Evolutionary conservation across 1,140 invertebrate species (phyloP), one percentile per base, ranked within the genome.

Genomic region (Cylas formicarius): DNA sequence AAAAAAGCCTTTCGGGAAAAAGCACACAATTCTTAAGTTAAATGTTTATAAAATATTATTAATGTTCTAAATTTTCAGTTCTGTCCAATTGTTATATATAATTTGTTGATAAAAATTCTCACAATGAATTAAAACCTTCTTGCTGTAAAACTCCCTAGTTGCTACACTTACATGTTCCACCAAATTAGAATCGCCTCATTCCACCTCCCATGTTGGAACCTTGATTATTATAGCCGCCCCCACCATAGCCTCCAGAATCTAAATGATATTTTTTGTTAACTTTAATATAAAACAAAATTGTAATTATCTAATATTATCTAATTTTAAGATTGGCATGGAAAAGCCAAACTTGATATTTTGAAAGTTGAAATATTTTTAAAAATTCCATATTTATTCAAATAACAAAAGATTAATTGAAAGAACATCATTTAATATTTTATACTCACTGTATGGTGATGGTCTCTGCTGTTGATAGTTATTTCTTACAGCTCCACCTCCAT

Each of bases 401-500:
- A 34, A 53, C 41, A 41, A 49, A 37, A 24, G 43, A 39, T 27
- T 35, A 34, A 29, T 36, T 24, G 14, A 44, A 42, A 48, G 38
- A 50, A 32, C 36, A 33, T 39, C 38, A 48, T 39, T 42, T 4
- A n/a, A 41, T 22, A 11, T 22, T 10, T 34, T 22, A 16, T 42
- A 52, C 55, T 65, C 66, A 70, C 72, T 79, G 63, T 85, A 86
- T 13, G 83, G 80, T 41, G 77, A 72, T 24, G 74, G 66, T 57
- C 78, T 66, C 37, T 74, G 72, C 27, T 74, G 75, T 48, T 78
- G 82, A 56, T 81, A 82, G 43, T 76, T 75, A 49, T 69, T 72
- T 48, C 75, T 66, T 8, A 78, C 72, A 11, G 76, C 76, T 13
- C 77, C 76, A 27, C 82, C 81, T 7, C 80, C 73, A 50, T 80